phyloP scores from a whole-genome alignment of 1,140 invertebrate species.

The Polypedilum vanderplanki region DNA sequence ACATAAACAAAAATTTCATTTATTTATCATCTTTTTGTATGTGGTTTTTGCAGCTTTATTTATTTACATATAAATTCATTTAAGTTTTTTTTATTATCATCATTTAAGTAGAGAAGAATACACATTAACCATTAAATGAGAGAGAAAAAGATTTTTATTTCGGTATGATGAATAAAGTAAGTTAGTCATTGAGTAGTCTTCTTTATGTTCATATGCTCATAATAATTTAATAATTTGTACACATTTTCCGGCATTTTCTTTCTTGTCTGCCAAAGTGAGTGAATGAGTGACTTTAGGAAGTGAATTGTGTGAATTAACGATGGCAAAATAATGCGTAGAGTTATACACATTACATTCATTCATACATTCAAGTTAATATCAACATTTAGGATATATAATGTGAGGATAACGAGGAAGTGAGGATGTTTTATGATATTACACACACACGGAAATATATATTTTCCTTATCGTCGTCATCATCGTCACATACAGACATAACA shows the following conservation, averaged over 20 bases:
- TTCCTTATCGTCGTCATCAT: neutral
- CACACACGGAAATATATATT: neutral
- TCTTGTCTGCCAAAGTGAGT: neutral
- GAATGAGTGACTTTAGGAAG: too few species aligned
- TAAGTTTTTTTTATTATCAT: neutral
- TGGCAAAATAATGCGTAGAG: too few species aligned
- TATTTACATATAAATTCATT: slow-evolving; percentile 26
- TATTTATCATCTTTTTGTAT: slow-evolving; percentile 21
- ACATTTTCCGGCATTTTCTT: neutral
- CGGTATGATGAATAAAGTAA: neutral
- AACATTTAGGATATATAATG: slow-evolving; percentile 6
- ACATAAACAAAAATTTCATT: slow-evolving; percentile 9
- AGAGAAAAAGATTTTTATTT: neutral
- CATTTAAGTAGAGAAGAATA: neutral
- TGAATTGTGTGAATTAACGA: too few species aligned
- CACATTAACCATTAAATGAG: neutral
- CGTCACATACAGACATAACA: neutral
- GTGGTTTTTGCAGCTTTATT: neutral
- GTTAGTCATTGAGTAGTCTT: too few species aligned
- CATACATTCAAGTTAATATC: slow-evolving; percentile 3
- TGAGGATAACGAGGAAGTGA: neutral
- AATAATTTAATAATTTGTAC: slow-evolving; percentile 28
- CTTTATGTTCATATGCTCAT: neutral
- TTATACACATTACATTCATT: neutral
- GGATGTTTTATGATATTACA: slow-evolving; percentile 12